Conservation (phyloP, 2,797 vertebrate species). For the Apodemus agrarius region DNA sequence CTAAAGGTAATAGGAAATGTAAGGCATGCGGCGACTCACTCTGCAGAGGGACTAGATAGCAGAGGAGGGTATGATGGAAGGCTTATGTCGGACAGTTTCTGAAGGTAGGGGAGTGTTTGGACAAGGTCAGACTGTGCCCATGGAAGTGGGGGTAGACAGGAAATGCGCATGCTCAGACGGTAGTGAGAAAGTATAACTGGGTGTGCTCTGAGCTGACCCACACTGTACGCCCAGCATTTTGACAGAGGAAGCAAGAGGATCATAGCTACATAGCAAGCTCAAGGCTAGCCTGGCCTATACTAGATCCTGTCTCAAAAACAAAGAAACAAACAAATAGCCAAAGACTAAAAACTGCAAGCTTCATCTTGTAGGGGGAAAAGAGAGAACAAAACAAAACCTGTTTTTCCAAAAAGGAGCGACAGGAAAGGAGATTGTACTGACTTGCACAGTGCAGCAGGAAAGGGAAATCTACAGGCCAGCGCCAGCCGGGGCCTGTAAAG, state of each 20-base stretch:
- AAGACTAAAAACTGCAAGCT: constrained; percentile 19
- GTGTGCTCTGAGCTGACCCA: neutral
- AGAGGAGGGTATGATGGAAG: neutral
- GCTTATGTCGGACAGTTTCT: neutral
- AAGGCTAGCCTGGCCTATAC: neutral
- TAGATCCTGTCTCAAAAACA: neutral
- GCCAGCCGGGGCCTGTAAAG: neutral
- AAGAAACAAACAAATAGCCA: too few relatives aligned
- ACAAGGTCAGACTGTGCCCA: neutral
- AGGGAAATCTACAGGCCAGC: neutral
- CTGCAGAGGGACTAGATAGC: neutral
- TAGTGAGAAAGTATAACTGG: constrained; percentile 1
- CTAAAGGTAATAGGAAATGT: constrained; percentile 18
- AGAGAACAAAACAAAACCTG: neutral
- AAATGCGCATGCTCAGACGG: neutral
- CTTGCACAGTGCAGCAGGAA: neutral
- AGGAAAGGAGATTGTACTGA: constrained; percentile 1
- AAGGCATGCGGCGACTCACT: neutral
- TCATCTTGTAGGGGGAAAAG: neutral
- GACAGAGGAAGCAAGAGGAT: neutral
- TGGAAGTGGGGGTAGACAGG: neutral
- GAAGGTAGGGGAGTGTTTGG: neutral
- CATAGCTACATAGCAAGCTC: neutral
- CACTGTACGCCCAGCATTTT: neutral
- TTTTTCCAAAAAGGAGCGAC: constrained; percentile 1